Base-by-base conservation (phyloP, 1,140 invertebrate genomes). In the Danaus melanippus region DNA sequence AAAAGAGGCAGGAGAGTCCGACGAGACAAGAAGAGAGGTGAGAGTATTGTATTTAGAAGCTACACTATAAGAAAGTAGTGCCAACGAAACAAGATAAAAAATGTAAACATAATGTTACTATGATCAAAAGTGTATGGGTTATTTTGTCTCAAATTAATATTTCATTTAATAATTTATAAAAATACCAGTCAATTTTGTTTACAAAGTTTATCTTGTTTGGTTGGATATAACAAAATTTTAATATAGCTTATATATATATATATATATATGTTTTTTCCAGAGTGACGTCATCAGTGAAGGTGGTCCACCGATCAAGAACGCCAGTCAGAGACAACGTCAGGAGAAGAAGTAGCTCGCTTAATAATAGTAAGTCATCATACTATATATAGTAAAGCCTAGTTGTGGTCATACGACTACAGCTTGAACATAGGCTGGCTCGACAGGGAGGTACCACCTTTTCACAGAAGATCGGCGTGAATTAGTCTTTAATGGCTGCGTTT, bases 321-420 rank as follows among this genome's bases (percentile, higher is more conserved):
- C 72, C 75, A 10, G 70, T 46, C 0, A 65, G 81, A 42, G 78
- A 81, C 11, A 65, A 67, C 39, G 66, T 53, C 1, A 48, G 79
- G 12, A 50, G 81, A 43, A 64, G 81, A 50, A 84, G 81, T 39
- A 84, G 69, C 48, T 84, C 81, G 0, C 48, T 84, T 0, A 84
- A 67, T 39, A 84, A 82, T 39, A 74, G 81, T 81, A 50, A 62
- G 67, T 59, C 15, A 10, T 41, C 42, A 12, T 44, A 1, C 42
- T 10, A 44, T 44, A 44, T 44, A 44, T 10, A 12, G 21, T 21
- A 21, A 5, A 21, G 17, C 17, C 17, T 21, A 21, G 17, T 5
- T 21, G 17, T 21, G 17, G 17, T 21, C 17, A 21, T 21, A 5
- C 1, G n/a, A n/a, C n/a, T n/a, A n/a, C n/a, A n/a, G n/a, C n/a